phyloP scores from a whole-genome alignment of 2,797 vertebrate species.

The Spinus olivaceus region DNA sequence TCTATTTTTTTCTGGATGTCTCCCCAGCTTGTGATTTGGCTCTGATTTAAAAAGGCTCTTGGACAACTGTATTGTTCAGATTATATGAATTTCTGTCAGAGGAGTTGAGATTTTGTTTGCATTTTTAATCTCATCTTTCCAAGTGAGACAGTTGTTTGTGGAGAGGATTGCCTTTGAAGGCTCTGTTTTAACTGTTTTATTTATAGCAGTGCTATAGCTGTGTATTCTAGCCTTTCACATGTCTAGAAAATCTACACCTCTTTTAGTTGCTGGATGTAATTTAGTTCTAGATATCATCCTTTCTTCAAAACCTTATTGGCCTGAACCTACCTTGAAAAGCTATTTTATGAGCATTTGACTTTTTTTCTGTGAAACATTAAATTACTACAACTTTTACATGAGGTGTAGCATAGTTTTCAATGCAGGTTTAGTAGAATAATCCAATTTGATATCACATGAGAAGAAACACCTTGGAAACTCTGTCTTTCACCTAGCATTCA shows the following conservation, averaged over 20 bases:
- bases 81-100: background rate
- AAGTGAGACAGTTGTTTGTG: background rate
- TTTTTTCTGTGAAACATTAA: background rate
- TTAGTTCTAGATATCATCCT: background rate
- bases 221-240: background rate
- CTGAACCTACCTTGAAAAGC: background rate
- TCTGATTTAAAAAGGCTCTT: background rate
- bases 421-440: background rate
- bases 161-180: background rate
- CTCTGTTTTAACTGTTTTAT: background rate
- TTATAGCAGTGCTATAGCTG: background rate
- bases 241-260: background rate
- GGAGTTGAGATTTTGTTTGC: background rate
- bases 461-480: background rate
- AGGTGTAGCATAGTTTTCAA: background rate
- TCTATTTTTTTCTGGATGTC: background rate
- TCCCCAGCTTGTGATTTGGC: background rate
- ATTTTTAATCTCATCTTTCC: background rate
- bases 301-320: background rate
- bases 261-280: background rate
- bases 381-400: background rate
- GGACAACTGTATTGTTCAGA: background rate
- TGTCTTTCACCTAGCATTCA: background rate
- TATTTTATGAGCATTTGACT: background rate
- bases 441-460: background rate